These are phyloP conservation scores for Emys orbicularis DNA, from an alignment of 2,797 vertebrate genomes.

Conservation along the genomic window DNA sequence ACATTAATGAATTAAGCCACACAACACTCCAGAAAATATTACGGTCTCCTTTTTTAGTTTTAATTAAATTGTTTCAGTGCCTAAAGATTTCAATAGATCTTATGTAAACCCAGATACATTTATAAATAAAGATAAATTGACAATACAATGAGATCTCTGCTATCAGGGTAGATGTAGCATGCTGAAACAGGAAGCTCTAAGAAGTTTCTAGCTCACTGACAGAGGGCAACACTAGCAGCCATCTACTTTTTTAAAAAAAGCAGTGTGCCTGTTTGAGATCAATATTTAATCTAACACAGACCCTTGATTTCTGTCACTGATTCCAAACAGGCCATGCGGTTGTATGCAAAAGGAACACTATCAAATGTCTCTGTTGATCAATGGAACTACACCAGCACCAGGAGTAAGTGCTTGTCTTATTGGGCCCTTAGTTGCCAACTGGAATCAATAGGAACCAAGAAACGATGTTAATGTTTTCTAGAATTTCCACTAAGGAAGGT, in stretches of 20 bases:
- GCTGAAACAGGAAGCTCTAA: background rate
- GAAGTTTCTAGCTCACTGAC: background rate
- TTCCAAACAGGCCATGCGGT: background rate
- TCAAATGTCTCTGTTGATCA: background rate
- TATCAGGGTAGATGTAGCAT: background rate
- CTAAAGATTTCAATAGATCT: background rate
- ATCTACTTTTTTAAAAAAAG: constrained; percentile 38
- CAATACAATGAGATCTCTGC: background rate
- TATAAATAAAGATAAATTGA: background rate
- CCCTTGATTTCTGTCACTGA: background rate
- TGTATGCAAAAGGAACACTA: constrained; percentile 30
- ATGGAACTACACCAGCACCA: background rate
- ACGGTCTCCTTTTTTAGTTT: background rate
- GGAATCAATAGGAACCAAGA: background rate
- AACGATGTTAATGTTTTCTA: background rate
- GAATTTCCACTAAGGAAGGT: background rate
- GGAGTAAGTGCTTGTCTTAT: fast-evolving
- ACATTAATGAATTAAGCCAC: background rate
- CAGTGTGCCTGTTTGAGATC: constrained; percentile 36
- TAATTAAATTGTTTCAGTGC: background rate
- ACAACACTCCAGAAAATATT: background rate
- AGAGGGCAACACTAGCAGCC: background rate
- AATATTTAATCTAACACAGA: constrained; percentile 34
- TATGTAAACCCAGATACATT: background rate
- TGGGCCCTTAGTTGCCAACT: background rate